These are phyloP conservation scores for Protonibea diacanthus DNA, from an alignment of 2,797 vertebrate genomes.

Conservation along the genomic window DNA sequence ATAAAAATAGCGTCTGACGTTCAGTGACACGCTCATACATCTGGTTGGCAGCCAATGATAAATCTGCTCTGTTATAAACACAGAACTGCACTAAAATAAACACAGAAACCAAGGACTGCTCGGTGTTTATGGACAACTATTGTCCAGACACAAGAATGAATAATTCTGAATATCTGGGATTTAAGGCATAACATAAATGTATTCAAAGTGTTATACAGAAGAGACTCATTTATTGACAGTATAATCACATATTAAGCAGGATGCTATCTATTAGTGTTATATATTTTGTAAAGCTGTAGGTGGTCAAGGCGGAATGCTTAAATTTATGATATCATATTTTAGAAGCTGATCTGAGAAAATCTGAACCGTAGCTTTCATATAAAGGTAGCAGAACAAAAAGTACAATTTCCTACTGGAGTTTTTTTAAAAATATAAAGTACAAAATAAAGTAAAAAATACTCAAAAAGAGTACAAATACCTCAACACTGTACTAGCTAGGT, in stretches of 20 bases:
- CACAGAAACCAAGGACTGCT: constrained; percentile 20
- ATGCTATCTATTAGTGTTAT: not conserved
- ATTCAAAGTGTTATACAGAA: no score
- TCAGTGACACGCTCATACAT: constrained; percentile 32
- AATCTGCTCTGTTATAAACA: not conserved
- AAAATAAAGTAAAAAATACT: not conserved
- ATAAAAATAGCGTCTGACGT: constrained; percentile 77
- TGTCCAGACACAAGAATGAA: not conserved
- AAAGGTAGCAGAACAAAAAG: no score
- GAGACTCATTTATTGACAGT: not conserved
- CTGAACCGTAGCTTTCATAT: no score
- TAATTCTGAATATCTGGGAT: not conserved
- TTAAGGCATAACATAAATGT: not conserved
- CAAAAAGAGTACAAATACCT: not conserved
- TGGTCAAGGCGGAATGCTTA: not conserved
- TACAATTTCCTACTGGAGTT: no score
- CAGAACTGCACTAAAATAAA: constrained; percentile 42
- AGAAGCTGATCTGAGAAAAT: not conserved
- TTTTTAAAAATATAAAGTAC: no score
- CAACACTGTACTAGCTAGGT: not conserved
- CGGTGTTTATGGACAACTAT: not conserved
- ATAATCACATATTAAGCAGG: not conserved
- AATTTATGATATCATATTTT: not conserved
- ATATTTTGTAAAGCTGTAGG: no score
- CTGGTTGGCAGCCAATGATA: constrained; percentile 35